Conservation (phyloP, 2,113 vertebrate genomes). For the Corapipo altera region DNA sequence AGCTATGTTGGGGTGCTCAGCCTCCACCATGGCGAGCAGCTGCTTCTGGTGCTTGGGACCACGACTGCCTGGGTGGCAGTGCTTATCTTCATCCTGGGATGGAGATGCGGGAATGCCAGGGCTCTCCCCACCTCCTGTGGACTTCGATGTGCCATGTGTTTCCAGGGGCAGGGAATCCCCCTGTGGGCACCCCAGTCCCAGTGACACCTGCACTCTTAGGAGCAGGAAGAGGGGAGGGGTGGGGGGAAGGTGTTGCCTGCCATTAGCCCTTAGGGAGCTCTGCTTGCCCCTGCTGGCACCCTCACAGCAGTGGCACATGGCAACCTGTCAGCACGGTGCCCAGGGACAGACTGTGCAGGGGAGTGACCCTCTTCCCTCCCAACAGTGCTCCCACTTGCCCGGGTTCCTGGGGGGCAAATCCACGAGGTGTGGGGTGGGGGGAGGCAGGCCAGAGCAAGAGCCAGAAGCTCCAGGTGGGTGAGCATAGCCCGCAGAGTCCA, state of each 20-base stretch:
- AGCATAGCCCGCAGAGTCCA: fast-evolving
- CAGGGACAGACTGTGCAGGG: not conserved
- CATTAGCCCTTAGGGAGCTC: not conserved
- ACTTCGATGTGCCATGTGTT: not conserved
- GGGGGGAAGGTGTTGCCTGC: not conserved
- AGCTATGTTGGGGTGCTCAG: not conserved
- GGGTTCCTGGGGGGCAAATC: not conserved
- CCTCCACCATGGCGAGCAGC: fast-evolving
- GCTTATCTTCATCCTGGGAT: not conserved
- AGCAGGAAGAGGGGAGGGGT: not conserved
- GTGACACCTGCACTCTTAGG: not conserved
- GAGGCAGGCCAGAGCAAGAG: not conserved
- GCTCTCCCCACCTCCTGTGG: fast-evolving
- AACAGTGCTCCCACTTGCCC: not conserved
- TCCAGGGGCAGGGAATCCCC: fast-evolving
- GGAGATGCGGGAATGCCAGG: not conserved
- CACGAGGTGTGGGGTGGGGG: not conserved
- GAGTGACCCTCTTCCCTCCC: not conserved
- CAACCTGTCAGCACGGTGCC: not conserved
- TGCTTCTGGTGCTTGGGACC: not conserved
- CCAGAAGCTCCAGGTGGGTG: fast-evolving
- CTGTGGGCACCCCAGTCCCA: not conserved
- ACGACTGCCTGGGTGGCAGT: not conserved
- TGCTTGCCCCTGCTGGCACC: not conserved
- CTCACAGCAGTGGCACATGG: not conserved